phyloP scores from a whole-genome alignment of 2,113 vertebrate genomes.

The Falcunculus frontatus region DNA sequence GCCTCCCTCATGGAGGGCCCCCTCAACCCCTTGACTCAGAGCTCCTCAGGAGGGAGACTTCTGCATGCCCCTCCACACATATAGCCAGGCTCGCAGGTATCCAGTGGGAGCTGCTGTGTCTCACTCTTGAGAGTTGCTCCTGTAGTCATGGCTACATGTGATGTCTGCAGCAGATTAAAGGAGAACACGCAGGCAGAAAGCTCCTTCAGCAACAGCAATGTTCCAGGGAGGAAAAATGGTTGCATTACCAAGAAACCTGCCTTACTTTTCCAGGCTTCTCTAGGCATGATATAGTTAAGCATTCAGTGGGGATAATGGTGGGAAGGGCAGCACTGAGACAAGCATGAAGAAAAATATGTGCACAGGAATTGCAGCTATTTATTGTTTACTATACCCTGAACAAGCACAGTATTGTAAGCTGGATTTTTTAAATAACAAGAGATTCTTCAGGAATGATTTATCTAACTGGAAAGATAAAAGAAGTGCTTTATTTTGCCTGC shows the following conservation, averaged over 20 bases:
- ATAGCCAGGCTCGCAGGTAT: background rate
- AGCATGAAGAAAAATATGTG: background rate
- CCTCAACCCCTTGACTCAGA: background rate
- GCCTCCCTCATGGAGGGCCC: background rate
- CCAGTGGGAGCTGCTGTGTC: background rate
- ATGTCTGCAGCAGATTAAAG: background rate
- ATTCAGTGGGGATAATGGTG: background rate
- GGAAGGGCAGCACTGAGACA: background rate
- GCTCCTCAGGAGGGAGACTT: background rate
- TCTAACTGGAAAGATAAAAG: background rate
- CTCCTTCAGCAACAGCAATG: background rate
- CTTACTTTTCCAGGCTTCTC: background rate
- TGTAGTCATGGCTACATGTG: background rate
- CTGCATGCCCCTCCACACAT: accelerated
- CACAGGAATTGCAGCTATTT: background rate
- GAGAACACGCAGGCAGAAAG: background rate
- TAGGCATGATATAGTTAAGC: background rate
- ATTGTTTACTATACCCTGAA: background rate
- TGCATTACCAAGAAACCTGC: background rate
- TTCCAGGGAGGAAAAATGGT: background rate
- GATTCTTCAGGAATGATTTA: background rate
- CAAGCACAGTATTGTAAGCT: background rate
- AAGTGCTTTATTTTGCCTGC: background rate
- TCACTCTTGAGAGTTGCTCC: background rate
- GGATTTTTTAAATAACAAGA: background rate